Evolutionary conservation across 1,140 invertebrate species (phyloP), one percentile per base, ranked within the genome.

Genomic region (Homalodisca vitripennis): DNA sequence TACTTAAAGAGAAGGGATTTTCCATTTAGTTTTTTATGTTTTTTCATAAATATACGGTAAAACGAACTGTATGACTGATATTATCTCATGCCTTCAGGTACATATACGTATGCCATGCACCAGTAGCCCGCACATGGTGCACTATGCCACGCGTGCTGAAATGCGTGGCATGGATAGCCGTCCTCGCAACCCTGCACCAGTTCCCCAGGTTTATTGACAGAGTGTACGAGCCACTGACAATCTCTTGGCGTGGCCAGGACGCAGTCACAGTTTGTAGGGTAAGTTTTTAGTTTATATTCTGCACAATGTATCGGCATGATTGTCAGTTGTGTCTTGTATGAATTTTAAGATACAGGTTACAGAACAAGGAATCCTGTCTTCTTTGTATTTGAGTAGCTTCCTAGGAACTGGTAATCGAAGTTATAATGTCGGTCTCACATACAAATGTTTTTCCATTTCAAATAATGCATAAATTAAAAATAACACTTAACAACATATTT

Each of bases 71-170:
- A n/a, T n/a, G n/a, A n/a, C n/a, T n/a, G n/a, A n/a, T n/a, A n/a
- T n/a, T n/a, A n/a, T n/a, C n/a, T n/a, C n/a, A n/a, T n/a, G n/a
- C n/a, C n/a, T n/a, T n/a, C 73, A 78, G 77, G 70, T 96, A 95
- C 80, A 94, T 96, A 70, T 96, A 95, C 80, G 92, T 96, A 0
- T 96, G 94, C 75, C 93, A 95, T 79, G 91, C 92, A 1, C 89
- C 92, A 0, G 85, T 91, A 68, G 93, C 94, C 0, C 84, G 87
- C 70, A 90, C 86, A 26, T 94, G 92, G 88, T 96, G 94, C 78
- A 96, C 93, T 0, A 89, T 94, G 84, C 87, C 89, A 0, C 85
- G 89, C 1, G 93, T 94, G 1, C 86, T 88, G 73, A 89, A 88
- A 70, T 91, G 88, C 71, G 87, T 94, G 1, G 82, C 86, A 27